Evolutionary conservation across 2,888 invertebrate species (phyloP).

Genomic region (Drosophila lacicola): DNA sequence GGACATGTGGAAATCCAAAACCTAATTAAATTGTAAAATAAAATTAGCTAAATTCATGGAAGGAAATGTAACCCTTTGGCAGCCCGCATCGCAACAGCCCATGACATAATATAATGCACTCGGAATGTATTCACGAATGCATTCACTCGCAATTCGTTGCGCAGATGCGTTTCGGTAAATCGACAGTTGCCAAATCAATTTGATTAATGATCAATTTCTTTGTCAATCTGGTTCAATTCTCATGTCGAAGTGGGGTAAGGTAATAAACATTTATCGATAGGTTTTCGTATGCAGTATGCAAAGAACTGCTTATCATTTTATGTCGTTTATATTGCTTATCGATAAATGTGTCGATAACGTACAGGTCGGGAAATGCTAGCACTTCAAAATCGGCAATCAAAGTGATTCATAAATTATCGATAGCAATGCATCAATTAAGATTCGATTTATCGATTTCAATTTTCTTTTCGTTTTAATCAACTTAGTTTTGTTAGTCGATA

Average conservation of each 20-base stretch:
- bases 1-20: constrained; percentile 74
- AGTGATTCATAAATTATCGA: too few relatives aligned
- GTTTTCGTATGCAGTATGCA: not conserved
- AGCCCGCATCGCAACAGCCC: constrained; percentile 46
- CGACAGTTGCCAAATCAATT: constrained; percentile 35
- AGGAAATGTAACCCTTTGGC: constrained; percentile 54
- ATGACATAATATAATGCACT: constrained; percentile 47
- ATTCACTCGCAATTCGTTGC: constrained; percentile 33
- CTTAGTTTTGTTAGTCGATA: too few relatives aligned
- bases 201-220: constrained; percentile 41
- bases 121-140: constrained; percentile 9
- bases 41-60: constrained; percentile 70
- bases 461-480: too few relatives aligned
- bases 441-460: too few relatives aligned
- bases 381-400: too few relatives aligned
- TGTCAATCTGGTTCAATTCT: constrained; percentile 24
- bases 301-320: not conserved
- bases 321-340: not conserved
- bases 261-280: constrained; percentile 3
- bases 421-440: too few relatives aligned
- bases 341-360: not conserved
- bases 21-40: constrained; percentile 76
- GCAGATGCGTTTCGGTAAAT: constrained; percentile 55
- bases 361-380: too few relatives aligned
- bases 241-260: not conserved